phyloP scores from a whole-genome alignment of 2,888 invertebrate species.

The Quadroppia sp. region DNA sequence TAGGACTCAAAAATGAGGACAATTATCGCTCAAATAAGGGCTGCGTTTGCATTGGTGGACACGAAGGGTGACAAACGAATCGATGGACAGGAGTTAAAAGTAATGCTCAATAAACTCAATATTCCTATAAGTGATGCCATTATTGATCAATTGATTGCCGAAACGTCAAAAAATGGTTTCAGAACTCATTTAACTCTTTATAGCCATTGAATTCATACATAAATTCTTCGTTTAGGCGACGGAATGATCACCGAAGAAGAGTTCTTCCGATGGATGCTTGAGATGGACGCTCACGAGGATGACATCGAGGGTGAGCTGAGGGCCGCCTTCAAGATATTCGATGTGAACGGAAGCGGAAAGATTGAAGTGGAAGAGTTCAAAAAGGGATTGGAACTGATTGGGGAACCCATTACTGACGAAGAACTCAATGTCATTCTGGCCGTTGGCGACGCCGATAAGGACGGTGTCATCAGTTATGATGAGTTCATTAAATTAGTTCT shows the following conservation, averaged over 20 bases:
- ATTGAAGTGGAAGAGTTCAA: slow-evolving; percentile 15
- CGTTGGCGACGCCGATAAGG: background rate
- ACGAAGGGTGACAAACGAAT: background rate
- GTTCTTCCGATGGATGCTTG: slow-evolving; percentile 26
- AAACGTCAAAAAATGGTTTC: slow-evolving; percentile 10
- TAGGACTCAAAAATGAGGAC: background rate
- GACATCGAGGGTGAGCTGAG: slow-evolving; percentile 16
- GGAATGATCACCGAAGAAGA: slow-evolving; percentile 24
- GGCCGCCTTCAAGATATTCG: slow-evolving; percentile 20
- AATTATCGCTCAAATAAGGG: slow-evolving; percentile 24
- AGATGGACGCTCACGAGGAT: slow-evolving; percentile 16
- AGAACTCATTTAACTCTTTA: background rate
- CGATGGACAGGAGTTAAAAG: slow-evolving; percentile 18
- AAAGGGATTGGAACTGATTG: background rate
- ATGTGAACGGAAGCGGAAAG: background rate
- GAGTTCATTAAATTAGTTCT: slow-evolving; percentile 26
- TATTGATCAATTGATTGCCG: slow-evolving; percentile 14
- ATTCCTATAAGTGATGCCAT: slow-evolving; percentile 17
- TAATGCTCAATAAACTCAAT: slow-evolving; percentile 4
- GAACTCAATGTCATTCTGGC: background rate
- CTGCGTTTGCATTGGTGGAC: slow-evolving; percentile 25
- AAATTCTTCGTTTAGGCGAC: background rate
- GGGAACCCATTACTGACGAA: slow-evolving; percentile 24
- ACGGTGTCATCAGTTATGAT: slow-evolving; percentile 1
- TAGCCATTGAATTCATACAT: background rate